These are phyloP conservation scores for Eilema griseolum DNA, from an alignment of 2,888 invertebrate genomes.

Conservation along the genomic window DNA sequence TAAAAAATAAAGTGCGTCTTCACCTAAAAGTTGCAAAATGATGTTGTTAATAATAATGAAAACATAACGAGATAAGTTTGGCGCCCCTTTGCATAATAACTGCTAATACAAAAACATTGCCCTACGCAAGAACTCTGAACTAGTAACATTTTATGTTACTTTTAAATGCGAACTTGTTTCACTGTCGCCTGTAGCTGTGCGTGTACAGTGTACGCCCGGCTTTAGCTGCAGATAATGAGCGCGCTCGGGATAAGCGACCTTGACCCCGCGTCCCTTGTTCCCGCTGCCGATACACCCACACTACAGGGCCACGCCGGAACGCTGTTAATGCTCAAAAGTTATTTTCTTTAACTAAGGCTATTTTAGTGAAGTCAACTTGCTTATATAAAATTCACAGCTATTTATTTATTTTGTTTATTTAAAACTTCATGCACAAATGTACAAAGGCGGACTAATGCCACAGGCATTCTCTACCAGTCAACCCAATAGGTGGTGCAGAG, in stretches of 20 bases:
- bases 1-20: neutral
- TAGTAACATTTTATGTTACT: neutral
- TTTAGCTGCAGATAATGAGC: constrained; percentile 17
- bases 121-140: neutral
- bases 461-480: no score
- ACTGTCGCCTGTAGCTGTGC: neutral
- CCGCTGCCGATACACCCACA: neutral
- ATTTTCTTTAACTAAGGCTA: neutral
- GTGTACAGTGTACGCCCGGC: neutral
- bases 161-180: neutral
- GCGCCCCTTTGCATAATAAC: neutral
- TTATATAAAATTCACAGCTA: neutral
- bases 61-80: neutral
- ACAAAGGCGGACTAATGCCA: no score
- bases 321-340: neutral
- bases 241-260: constrained; percentile 28
- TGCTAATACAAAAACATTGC: constrained; percentile 1
- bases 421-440: no score
- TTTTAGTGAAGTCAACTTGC: neutral
- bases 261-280: constrained; percentile 27
- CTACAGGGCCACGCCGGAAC: neutral
- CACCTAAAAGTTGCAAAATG: neutral
- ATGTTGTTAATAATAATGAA: constrained; percentile 4
- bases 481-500: no score
- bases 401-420: no score